Evolutionary conservation across 2,888 invertebrate genomes (phyloP).

Genomic region (Iselma pallidipennis): DNA sequence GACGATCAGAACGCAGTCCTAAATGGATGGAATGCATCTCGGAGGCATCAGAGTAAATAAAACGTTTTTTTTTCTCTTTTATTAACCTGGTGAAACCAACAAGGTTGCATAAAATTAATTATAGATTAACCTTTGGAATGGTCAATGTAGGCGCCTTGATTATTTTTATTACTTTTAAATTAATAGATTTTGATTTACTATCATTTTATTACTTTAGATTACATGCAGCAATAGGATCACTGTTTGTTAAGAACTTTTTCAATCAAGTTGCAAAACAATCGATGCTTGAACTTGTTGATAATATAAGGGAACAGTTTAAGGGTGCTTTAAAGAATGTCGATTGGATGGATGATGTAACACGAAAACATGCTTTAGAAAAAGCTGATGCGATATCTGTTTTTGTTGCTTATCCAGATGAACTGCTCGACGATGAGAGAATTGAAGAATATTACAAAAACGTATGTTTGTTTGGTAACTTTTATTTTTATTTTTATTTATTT

Average conservation of each 20-base stretch:
- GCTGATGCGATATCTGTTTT: constrained; percentile 77
- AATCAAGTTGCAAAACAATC: constrained; percentile 76
- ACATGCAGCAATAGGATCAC: constrained; percentile 71
- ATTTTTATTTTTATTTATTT: no score
- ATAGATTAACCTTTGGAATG: background rate
- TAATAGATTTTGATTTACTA: background rate
- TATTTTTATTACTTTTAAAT: background rate
- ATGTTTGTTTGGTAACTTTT: no score
- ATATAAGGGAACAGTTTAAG: constrained; percentile 66
- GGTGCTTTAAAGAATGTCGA: constrained; percentile 74
- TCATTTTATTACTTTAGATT: constrained; percentile 54
- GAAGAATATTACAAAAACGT: constrained; percentile 73
- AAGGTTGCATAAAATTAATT: background rate
- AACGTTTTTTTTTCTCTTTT: background rate
- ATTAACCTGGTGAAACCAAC: background rate
- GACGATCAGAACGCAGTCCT: constrained; percentile 76
- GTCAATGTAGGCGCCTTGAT: background rate
- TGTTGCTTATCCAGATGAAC: constrained; percentile 86
- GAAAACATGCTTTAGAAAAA: constrained; percentile 71
- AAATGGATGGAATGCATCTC: constrained; percentile 84
- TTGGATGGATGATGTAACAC: constrained; percentile 87
- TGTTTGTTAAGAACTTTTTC: constrained; percentile 82
- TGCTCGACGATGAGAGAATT: constrained; percentile 75
- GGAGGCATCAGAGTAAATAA: constrained; percentile 56
- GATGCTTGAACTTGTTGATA: constrained; percentile 70